These are phyloP conservation scores for Autographa pulchrina DNA, from an alignment of 2,888 invertebrate species.

Conservation along the genomic window DNA sequence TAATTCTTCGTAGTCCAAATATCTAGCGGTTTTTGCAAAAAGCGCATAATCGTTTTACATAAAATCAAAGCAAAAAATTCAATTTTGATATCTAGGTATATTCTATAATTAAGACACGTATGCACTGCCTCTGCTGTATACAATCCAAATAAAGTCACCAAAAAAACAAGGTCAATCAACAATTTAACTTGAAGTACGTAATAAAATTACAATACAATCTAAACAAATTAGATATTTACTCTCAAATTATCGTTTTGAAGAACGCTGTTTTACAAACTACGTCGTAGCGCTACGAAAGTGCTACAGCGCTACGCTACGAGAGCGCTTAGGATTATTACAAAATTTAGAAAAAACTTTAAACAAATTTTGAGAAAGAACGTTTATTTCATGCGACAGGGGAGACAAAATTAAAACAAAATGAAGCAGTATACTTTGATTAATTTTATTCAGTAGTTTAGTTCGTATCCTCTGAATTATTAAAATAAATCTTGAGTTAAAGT, in stretches of 20 bases:
- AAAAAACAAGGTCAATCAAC: not conserved
- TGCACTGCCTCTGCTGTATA: no score
- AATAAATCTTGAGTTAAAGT: no score
- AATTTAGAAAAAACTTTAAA: not conserved
- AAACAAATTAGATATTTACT: not conserved
- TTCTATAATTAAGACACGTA: no score
- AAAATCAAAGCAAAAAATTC: no score
- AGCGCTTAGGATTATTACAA: not conserved
- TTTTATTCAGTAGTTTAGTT: no score
- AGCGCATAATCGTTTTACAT: no score
- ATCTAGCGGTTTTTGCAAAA: no score
- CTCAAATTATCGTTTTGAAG: not conserved
- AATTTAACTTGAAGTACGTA: constrained; percentile 1
- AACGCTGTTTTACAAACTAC: constrained; percentile 39
- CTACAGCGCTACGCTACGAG: constrained; percentile 43
- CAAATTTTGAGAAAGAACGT: not conserved
- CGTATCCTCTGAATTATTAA: no score
- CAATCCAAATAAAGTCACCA: not conserved
- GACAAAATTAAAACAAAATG: not conserved
- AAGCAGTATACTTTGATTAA: not conserved
- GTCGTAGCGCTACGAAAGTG: constrained; percentile 48
- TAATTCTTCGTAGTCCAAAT: no score
- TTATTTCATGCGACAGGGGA: not conserved
- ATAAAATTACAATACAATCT: constrained; percentile 6
- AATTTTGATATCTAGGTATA: no score